These are phyloP conservation scores for Eptesicus fuscus DNA, from an alignment of 2,113 vertebrate species.

Conservation along the genomic window DNA sequence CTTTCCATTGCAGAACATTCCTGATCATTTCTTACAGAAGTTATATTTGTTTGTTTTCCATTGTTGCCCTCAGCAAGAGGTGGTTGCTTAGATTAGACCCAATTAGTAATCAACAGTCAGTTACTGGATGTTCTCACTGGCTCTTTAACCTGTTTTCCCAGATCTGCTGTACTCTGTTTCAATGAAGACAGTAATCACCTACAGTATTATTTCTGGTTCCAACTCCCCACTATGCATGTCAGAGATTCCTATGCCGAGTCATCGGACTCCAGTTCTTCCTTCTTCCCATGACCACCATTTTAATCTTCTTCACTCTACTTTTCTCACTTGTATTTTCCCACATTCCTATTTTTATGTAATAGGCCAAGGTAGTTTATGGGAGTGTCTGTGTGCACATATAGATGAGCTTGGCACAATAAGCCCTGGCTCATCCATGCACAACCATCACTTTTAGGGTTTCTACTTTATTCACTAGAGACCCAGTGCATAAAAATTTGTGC, in stretches of 20 bases:
- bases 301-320: background rate
- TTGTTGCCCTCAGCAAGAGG: background rate
- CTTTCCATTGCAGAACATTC: conserved; percentile 38
- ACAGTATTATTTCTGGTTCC: no score
- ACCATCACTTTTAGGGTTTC: background rate
- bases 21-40: conserved; percentile 43
- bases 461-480: background rate
- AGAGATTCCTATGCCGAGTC: background rate
- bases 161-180: background rate
- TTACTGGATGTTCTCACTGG: background rate
- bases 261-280: background rate
- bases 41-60: conserved; percentile 36
- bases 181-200: background rate
- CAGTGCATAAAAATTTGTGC: no score
- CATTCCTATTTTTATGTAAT: background rate
- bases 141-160: background rate
- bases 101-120: background rate
- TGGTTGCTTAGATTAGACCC: background rate
- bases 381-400: background rate
- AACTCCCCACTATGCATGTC: accelerated
- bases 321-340: background rate
- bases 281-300: background rate
- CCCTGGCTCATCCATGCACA: background rate
- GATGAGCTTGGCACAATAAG: background rate
- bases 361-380: background rate